Evolutionary conservation across 2,797 vertebrate genomes (phyloP).

Genomic region (Cercopithecus petaurista): DNA sequence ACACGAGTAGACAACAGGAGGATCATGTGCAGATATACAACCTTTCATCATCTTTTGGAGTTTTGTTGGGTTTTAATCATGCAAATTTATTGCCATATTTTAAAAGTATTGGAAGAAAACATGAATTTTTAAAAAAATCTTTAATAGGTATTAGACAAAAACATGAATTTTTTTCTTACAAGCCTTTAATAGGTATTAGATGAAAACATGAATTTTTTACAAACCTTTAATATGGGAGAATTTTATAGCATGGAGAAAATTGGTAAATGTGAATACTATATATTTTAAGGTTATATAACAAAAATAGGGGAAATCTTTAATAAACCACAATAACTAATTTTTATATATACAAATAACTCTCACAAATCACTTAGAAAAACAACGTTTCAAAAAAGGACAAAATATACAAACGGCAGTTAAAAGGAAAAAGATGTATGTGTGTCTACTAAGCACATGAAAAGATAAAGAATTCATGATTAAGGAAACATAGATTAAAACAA

Average conservation of each 20-base stretch:
- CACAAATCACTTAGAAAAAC: neutral
- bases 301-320: slow-evolving; percentile 8
- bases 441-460: slow-evolving; percentile 3
- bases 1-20: neutral
- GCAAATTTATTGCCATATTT: neutral
- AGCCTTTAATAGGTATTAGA: neutral
- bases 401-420: neutral
- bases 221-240: neutral
- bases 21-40: neutral
- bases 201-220: neutral
- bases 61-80: neutral
- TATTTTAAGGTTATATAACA: neutral
- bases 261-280: neutral
- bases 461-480: slow-evolving; percentile 23
- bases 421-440: neutral
- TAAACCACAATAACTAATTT: neutral
- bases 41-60: neutral
- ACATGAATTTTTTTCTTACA: neutral
- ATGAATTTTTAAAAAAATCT: neutral
- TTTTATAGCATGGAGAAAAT: neutral
- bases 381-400: neutral
- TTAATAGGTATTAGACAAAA: neutral
- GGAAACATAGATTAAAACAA: neutral
- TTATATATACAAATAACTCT: neutral
- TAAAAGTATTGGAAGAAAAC: neutral